Base-by-base conservation (phyloP, 2,888 invertebrate species). In the Leucania comma region DNA sequence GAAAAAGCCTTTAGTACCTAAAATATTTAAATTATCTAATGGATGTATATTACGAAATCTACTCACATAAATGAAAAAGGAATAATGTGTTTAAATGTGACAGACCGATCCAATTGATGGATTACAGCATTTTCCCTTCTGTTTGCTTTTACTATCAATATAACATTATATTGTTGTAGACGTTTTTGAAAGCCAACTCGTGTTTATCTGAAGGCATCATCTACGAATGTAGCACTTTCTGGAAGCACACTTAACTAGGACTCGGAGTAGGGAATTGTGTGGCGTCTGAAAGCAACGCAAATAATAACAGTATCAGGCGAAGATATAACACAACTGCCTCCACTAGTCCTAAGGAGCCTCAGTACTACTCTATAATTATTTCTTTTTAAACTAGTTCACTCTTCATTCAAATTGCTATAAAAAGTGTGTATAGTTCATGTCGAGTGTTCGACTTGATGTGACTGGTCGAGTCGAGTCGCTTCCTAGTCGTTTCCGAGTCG, bases 1-100 rank as follows among this genome's bases (percentile, higher is more conserved):
- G 68, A 71, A 62, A 78, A 78, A 61, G 48, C 57, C 62, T 71
- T 81, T 60, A 74, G 54, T 58, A 42, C 12, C 38, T 24, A 35
- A 63, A 62, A 72, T n/a, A 70, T 63, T 81, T 66, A 48, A 58
- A 63, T 62, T 26, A 8, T 12, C 14, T 69, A 78, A 63, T 69
- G 77, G 64, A 66, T 62, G 51, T 61, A 35, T 54, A 32, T 38
- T 32, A 56, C 22, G 54, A 54, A 22, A 50, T n/a, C n/a, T 29
- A 63, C 50, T 66, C 32, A 42, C 42, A 5, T 42, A 56, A 63
- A 81, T 48, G 38, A 60, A 73, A 67, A 65, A 50, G 17, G 61
- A 76, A 63, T 66, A 65, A 68, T 59, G 48, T 51, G 61, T 68
- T 42, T 51, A 46, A 29, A 50, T 59, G 79, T 38, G 32, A 22